phyloP scores from a whole-genome alignment of 2,113 vertebrate species.

The Osmerus eperlanus region DNA sequence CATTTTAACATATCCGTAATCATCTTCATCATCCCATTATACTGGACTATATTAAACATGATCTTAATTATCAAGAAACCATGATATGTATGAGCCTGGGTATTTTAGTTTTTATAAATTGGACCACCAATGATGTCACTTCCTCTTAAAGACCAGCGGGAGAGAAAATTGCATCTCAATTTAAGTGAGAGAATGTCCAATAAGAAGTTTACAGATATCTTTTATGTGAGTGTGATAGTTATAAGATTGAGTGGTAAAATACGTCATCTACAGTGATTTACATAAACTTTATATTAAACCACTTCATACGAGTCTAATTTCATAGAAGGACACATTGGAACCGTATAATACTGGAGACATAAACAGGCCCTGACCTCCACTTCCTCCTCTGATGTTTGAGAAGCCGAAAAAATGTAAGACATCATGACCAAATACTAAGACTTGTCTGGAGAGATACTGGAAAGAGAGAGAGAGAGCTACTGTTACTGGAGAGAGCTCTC shows the following conservation, averaged over 20 bases:
- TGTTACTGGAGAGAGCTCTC: background rate
- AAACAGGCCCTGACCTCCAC: no score
- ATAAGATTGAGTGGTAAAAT: slow-evolving; percentile 13
- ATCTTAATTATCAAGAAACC: slow-evolving; percentile 16
- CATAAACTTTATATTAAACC: slow-evolving; percentile 15
- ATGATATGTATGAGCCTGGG: slow-evolving; percentile 14
- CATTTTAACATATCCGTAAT: slow-evolving; percentile 20
- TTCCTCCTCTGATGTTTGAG: no score
- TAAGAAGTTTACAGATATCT: slow-evolving; percentile 11
- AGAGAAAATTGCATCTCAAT: slow-evolving; percentile 23
- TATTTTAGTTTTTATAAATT: slow-evolving; percentile 10
- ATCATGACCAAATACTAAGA: no score
- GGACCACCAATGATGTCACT: slow-evolving; percentile 21
- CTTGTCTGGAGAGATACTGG: no score
- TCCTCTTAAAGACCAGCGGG: slow-evolving; percentile 19
- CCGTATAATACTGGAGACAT: background rate
- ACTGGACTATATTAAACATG: slow-evolving; percentile 15
- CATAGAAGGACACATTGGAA: background rate
- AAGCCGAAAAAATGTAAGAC: no score
- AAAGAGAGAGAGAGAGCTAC: no score
- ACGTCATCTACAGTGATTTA: slow-evolving; percentile 27
- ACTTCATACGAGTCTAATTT: slow-evolving; percentile 1
- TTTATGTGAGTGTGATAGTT: slow-evolving; percentile 29
- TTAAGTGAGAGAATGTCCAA: slow-evolving; percentile 16
- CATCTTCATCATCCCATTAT: slow-evolving; percentile 24